Percentiles rank a stretch among this genome's conserved stretches.
These are phyloP conservation scores for Nomada ruficornis DNA, from an alignment of 2,888 invertebrate genomes.

Conservation along the genomic window DNA sequence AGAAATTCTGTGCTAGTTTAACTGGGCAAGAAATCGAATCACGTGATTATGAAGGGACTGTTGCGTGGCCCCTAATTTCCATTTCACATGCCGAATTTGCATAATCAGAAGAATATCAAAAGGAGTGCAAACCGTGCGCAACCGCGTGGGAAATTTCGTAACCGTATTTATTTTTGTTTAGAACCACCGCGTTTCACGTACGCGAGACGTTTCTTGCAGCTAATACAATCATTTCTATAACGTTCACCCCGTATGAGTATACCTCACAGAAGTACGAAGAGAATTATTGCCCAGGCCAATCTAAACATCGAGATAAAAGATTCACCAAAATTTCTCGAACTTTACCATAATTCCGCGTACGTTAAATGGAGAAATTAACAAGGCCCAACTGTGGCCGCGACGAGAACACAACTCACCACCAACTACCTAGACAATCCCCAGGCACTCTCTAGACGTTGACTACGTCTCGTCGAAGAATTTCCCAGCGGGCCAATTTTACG, in stretches of 20 bases:
- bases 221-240: too few relatives aligned
- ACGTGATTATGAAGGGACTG: slow-evolving; percentile 51
- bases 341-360: background rate
- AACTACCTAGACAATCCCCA: slow-evolving; percentile 2
- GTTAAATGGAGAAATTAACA: slow-evolving; percentile 2
- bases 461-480: slow-evolving; percentile 40
- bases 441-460: slow-evolving; percentile 13
- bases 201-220: slow-evolving; percentile 3
- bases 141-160: slow-evolving; percentile 33
- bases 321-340: too few relatives aligned
- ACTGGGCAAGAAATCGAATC: slow-evolving; percentile 50
- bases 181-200: slow-evolving; percentile 1
- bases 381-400: background rate
- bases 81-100: slow-evolving; percentile 53
- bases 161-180: slow-evolving; percentile 14
- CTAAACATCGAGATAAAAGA: too few relatives aligned
- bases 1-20: slow-evolving; percentile 53
- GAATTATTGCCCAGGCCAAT: too few relatives aligned
- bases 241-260: background rate
- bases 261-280: too few relatives aligned
- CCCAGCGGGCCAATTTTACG: slow-evolving; percentile 15
- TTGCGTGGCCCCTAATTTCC: slow-evolving; percentile 43
- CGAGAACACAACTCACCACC: background rate
- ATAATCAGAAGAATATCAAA: slow-evolving; percentile 55
- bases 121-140: slow-evolving; percentile 40